Conservation (phyloP, 2,888 invertebrate species). For the Dynastes grantii region DNA sequence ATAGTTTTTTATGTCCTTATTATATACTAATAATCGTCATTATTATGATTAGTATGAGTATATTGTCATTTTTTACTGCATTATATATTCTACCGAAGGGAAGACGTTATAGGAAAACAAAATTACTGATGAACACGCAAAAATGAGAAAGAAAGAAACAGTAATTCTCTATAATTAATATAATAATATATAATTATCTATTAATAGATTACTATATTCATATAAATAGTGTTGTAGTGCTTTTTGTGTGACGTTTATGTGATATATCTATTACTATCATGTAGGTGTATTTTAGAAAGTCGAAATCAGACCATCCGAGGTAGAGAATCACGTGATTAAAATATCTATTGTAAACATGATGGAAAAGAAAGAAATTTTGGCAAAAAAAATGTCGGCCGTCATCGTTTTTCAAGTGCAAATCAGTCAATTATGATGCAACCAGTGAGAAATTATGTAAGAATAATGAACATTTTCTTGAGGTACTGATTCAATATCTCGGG, state of each 20-base stretch:
- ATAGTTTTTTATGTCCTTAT: conserved; percentile 64
- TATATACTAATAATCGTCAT: conserved; percentile 58
- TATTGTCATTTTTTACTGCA: conserved; percentile 9
- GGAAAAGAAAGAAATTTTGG: neutral
- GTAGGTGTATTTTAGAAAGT: conserved; percentile 59
- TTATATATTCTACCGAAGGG: conserved; percentile 12
- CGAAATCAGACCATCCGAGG: conserved; percentile 55
- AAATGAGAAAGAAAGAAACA: conserved; percentile 62
- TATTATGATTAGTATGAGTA: conserved; percentile 29
- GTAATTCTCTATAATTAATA: conserved; percentile 61
- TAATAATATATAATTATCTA: conserved; percentile 61
- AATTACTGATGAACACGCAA: conserved; percentile 1
- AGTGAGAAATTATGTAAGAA: conserved; percentile 43
- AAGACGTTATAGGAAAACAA: conserved; percentile 11
- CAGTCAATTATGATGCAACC: conserved; percentile 54
- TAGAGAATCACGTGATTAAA: conserved; percentile 53
- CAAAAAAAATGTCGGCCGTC: conserved; percentile 31
- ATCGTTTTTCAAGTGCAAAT: conserved; percentile 52
- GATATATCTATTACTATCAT: conserved; percentile 68
- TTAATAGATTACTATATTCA: conserved; percentile 63
- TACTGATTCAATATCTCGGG: conserved; percentile 58
- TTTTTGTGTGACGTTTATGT: conserved; percentile 73
- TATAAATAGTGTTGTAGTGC: conserved; percentile 68
- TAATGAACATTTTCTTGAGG: neutral
- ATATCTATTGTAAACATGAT: neutral